phyloP scores from a whole-genome alignment of 1,140 invertebrate genomes.

The Drosophila lacteicornis region DNA sequence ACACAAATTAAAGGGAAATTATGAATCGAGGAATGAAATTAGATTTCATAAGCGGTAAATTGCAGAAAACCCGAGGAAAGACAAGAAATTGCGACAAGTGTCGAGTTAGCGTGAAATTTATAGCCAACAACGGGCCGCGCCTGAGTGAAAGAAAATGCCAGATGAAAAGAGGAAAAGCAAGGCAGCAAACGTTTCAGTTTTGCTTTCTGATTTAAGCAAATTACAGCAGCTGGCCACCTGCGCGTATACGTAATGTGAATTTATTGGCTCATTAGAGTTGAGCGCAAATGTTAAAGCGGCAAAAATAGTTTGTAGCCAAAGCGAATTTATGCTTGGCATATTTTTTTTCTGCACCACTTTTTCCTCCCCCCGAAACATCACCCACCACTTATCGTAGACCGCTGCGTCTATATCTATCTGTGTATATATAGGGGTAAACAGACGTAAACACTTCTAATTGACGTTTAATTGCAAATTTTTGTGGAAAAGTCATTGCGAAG shows the following conservation, averaged over 20 bases:
- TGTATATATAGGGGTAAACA: not conserved
- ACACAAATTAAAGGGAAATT: constrained; percentile 15
- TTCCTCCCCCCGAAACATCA: not conserved
- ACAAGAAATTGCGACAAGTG: constrained; percentile 55
- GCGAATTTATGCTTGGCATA: constrained; percentile 40
- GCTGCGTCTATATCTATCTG: not conserved
- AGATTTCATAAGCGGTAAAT: constrained; percentile 27
- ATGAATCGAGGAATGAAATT: constrained; percentile 13
- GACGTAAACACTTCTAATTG: constrained; percentile 59
- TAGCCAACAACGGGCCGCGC: constrained; percentile 31
- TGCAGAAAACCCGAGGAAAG: constrained; percentile 21
- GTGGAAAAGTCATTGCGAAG: constrained; percentile 8
- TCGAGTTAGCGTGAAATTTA: constrained; percentile 79
- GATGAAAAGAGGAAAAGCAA: constrained; percentile 34
- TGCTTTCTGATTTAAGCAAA: constrained; percentile 74
- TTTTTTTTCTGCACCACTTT: not conserved
- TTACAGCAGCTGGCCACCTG: constrained; percentile 72
- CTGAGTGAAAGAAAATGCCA: constrained; percentile 27
- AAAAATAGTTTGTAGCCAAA: constrained; percentile 43
- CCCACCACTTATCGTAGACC: constrained; percentile 3
- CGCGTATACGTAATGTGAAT: constrained; percentile 81
- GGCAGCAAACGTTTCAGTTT: constrained; percentile 34
- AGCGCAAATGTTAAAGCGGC: constrained; percentile 61
- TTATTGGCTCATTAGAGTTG: constrained; percentile 77
- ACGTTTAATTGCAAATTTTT: constrained; percentile 60